phyloP scores from a whole-genome alignment of 2,888 invertebrate species.

The Hylaea fasciaria region DNA sequence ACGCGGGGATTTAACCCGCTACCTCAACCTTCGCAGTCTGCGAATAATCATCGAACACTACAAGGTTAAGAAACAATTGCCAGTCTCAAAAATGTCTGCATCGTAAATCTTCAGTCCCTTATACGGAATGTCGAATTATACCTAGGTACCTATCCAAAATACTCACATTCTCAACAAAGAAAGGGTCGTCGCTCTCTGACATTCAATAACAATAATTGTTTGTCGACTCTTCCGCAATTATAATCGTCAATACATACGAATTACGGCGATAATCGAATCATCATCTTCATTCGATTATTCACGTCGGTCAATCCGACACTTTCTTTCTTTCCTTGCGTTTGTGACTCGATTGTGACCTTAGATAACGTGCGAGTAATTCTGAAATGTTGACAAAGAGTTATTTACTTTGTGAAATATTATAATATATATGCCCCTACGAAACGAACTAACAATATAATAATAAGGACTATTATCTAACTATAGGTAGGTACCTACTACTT shows the following conservation, averaged over 20 bases:
- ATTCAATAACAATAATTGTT: constrained; percentile 23
- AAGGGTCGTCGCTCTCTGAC: constrained; percentile 12
- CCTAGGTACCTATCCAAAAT: neutral
- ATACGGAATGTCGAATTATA: no score
- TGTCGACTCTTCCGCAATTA: constrained; percentile 19
- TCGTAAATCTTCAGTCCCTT: neutral
- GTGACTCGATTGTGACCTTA: constrained; percentile 19
- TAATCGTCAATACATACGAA: constrained; percentile 7
- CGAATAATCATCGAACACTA: no score
- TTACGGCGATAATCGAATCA: constrained; percentile 16
- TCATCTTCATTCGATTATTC: constrained; percentile 20
- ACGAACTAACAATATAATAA: no score
- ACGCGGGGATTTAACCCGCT: no score
- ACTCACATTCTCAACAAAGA: neutral
- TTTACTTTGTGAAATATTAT: no score
- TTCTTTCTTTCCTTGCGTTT: neutral
- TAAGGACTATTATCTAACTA: no score
- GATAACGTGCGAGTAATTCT: neutral
- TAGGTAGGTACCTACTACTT: no score
- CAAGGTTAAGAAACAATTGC: neutral
- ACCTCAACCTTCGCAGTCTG: no score
- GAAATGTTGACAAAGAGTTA: no score
- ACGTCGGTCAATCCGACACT: neutral
- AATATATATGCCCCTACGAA: no score
- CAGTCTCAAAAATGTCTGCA: neutral